Evolutionary conservation across 2,888 invertebrate genomes (phyloP).

Genomic region (Polyommatus iphigenia): DNA sequence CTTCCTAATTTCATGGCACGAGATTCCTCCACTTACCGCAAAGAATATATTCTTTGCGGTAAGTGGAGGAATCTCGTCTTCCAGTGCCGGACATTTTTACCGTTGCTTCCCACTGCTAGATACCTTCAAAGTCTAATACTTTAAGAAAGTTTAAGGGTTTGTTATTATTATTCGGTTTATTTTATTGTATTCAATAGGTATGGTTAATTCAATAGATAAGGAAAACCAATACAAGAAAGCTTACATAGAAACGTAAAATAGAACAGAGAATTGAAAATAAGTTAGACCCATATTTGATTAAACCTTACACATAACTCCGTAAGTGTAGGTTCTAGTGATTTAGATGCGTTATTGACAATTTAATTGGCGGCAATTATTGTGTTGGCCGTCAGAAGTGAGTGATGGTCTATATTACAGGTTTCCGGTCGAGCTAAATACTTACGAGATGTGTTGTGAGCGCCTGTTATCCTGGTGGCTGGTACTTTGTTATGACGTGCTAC

Average conservation of each 20-base stretch:
- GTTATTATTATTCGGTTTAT: too few relatives aligned
- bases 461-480: slow-evolving; percentile 28
- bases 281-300: slow-evolving; percentile 29
- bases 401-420: slow-evolving; percentile 28
- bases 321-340: slow-evolving; percentile 33
- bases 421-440: slow-evolving; percentile 25
- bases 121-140: too few relatives aligned
- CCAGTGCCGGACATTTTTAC: too few relatives aligned
- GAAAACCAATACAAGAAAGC: not conserved
- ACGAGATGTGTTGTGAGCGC: not conserved
- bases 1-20: too few relatives aligned
- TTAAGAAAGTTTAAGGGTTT: too few relatives aligned
- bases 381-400: slow-evolving; percentile 31
- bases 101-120: too few relatives aligned
- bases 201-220: not conserved
- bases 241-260: not conserved
- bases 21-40: too few relatives aligned
- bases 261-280: slow-evolving; percentile 13
- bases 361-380: slow-evolving; percentile 38
- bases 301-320: slow-evolving; percentile 19
- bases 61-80: too few relatives aligned
- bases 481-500: slow-evolving; percentile 22
- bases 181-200: too few relatives aligned
- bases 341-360: slow-evolving; percentile 33
- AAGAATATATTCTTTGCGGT: too few relatives aligned